These are phyloP conservation scores for Mnemiopsis leidyi DNA, from an alignment of 37 sponge, comb jelly and placozoan genomes.

Conservation along the genomic window DNA sequence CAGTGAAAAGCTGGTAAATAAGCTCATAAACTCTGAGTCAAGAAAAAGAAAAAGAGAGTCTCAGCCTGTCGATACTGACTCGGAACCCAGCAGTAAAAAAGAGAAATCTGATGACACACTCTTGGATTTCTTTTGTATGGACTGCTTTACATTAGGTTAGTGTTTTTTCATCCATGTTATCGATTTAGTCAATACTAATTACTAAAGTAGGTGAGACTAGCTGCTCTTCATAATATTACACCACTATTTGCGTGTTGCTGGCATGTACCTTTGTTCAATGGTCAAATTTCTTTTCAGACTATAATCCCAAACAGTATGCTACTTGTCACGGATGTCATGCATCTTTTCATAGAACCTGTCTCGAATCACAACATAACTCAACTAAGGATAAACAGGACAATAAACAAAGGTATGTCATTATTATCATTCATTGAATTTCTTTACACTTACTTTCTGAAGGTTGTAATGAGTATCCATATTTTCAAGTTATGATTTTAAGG, in stretches of 20 bases:
- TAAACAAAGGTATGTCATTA: not conserved
- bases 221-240: too few relatives aligned
- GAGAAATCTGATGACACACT: conserved; percentile 43
- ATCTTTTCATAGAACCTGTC: conserved; percentile 4
- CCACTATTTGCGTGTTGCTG: not conserved
- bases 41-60: conserved; percentile 61
- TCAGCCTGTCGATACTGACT: not conserved
- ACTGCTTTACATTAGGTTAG: conserved; percentile 47
- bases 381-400: not conserved
- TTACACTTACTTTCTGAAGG: too few relatives aligned
- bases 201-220: too few relatives aligned
- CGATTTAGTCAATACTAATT: too few relatives aligned
- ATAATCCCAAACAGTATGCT: conserved; percentile 9
- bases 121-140: conserved; percentile 42
- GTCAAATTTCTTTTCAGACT: conserved; percentile 12
- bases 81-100: conserved; percentile 29
- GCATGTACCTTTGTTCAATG: not conserved
- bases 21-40: not conserved
- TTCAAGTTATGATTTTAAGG: too few relatives aligned
- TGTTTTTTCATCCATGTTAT: not conserved
- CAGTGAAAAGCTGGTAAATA: not conserved
- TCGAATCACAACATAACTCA: not conserved
- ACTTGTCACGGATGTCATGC: conserved; percentile 15
- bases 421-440: too few relatives aligned
- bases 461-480: too few relatives aligned